Evolutionary conservation across 2,113 vertebrate species (phyloP), one percentile per base, ranked within the genome.

Genomic region (Atherinomorus stipes): DNA sequence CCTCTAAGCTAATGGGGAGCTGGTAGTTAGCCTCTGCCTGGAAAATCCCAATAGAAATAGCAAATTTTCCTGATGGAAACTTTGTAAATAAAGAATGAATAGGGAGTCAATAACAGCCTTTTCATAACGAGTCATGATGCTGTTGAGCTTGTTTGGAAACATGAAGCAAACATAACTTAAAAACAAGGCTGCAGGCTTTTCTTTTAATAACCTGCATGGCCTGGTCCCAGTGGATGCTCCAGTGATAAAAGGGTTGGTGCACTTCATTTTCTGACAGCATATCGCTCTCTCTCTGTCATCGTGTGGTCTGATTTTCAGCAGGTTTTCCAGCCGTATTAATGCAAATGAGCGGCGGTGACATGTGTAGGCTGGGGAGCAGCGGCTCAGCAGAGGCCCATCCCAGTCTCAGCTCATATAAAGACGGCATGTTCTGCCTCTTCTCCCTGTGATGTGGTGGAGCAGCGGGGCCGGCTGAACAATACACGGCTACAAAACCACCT

Each of bases 321-420:
- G 40, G 58, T 64, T n/a, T 42, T 77, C 69, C 59, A 44, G 49
- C 47, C 37, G 44, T 45, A 71, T 78, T 51, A 67, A 76, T 71
- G 57, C 11, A 51, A 18, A 63, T 56, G 1, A 64, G 28, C 7
- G 45, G 44, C 38, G 38, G 58, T 34, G 44, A 66, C 25, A 54
- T 59, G 8, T 70, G n/a, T 31, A 0, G 11, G 10, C 6, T n/a
- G 26, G 37, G 42, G 40, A 34, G 21, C 42, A 71, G 23, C 37
- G 31, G 40, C 62, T 38, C 53, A 4, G 8, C 53, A 26, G 11
- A 64, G 12, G 23, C 37, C 3, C 31, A 37, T 7, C 34, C 38
- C 22, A 47, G 31, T 23, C 40, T 51, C 40, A 67, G 45, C 57
- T 64, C 61, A 59, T 65, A 52, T 18, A 11, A 7, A 45, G 63